A percentile compares a stretch with the other conserved stretches of the same genome.
Conservation (phyloP, 2,113 vertebrate species). For the Theristicus caerulescens region DNA sequence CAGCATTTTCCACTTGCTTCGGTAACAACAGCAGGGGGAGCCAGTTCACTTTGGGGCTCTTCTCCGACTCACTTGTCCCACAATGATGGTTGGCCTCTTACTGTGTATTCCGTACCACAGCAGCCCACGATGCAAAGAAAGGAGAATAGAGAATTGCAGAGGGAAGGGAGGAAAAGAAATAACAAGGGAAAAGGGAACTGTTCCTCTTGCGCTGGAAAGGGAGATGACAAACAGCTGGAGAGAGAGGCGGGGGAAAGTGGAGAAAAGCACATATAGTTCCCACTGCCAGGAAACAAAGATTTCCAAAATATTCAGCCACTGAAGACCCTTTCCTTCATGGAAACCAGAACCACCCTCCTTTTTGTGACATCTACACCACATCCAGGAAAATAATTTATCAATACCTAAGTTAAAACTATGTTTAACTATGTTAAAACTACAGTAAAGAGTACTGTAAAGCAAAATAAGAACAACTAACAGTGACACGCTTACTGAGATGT, state of each 20-base stretch:
- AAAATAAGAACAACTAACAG: not conserved
- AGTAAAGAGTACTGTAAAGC: not conserved
- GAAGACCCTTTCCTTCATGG: not conserved
- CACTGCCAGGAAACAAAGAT: not conserved
- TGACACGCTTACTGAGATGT: not conserved
- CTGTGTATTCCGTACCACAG: not conserved
- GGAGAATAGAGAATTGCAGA: not conserved
- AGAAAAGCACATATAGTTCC: not conserved
- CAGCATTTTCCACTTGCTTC: not conserved
- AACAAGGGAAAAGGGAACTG: not conserved
- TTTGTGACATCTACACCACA: not conserved
- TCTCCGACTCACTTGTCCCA: not conserved
- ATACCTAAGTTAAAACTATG: not conserved
- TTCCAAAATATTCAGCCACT: not conserved
- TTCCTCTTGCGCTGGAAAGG: not conserved
- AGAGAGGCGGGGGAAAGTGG: not conserved
- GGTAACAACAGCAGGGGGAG: not conserved
- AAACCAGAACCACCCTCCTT: not conserved
- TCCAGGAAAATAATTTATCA: not conserved
- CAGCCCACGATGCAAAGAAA: not conserved
- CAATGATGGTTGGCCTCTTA: not conserved
- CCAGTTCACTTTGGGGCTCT: not conserved
- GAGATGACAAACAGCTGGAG: not conserved
- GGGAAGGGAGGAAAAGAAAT: not conserved
- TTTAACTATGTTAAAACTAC: not conserved